Conservation (phyloP, 2,797 vertebrate genomes). For the Oreochromis mossambicus region DNA sequence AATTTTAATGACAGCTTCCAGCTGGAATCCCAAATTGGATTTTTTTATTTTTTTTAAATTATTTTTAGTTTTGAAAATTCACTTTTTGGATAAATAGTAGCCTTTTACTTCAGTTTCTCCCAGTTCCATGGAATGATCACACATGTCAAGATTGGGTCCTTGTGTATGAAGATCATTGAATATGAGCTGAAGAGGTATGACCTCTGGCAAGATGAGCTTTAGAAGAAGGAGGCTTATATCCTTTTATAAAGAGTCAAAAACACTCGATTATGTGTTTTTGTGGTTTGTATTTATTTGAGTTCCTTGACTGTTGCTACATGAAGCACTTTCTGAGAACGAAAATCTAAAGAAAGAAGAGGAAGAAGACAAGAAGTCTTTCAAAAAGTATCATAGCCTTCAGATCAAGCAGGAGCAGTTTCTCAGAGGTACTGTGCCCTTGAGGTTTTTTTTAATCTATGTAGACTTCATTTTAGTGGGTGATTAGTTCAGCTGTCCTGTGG, state of each 20-base stretch:
- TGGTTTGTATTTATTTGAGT: background rate
- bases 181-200: conserved; percentile 92
- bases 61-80: conserved; percentile 6
- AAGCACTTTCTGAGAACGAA: conserved; percentile 87
- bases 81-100: conserved; percentile 29
- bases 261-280: background rate
- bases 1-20: conserved; percentile 41
- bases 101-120: conserved; percentile 81
- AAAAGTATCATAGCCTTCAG: conserved; percentile 90
- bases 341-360: conserved; percentile 91
- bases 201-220: conserved; percentile 92
- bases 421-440: conserved; percentile 72
- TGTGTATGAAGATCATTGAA: conserved; percentile 94
- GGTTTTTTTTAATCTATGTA: background rate
- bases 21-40: conserved; percentile 17
- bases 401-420: conserved; percentile 92
- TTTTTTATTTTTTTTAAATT: background rate
- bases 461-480: background rate
- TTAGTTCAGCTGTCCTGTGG: background rate
- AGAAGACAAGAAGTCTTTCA: conserved; percentile 89
- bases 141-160: conserved; percentile 91
- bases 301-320: conserved; percentile 72
- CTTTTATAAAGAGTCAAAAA: conserved; percentile 56
- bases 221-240: conserved; percentile 94
- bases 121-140: conserved; percentile 92